These are phyloP conservation scores for Bombus vancouverensis DNA, from an alignment of 1,140 invertebrate species.

Conservation along the genomic window DNA sequence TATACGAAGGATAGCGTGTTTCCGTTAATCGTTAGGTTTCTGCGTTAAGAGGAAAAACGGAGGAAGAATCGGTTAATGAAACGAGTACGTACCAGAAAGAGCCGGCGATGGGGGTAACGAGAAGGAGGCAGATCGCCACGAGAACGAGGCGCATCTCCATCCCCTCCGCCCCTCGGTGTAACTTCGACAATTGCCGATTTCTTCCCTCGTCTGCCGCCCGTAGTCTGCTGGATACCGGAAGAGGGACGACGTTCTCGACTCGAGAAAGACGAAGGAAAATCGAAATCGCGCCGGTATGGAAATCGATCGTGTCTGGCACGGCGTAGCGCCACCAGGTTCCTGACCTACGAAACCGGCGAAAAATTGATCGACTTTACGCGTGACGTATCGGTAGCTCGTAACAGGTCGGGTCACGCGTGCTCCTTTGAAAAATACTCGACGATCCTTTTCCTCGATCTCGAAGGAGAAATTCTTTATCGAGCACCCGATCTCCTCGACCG, in stretches of 20 bases:
- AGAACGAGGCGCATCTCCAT: slow-evolving; percentile 86
- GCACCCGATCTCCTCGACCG: slow-evolving; percentile 52
- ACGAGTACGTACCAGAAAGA: slow-evolving; percentile 85
- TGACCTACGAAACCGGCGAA: slow-evolving; percentile 29
- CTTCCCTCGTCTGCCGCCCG: slow-evolving; percentile 25
- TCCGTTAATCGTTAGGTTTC: not conserved
- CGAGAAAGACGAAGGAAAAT: slow-evolving; percentile 1
- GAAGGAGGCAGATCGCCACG: slow-evolving; percentile 85
- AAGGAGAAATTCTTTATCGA: slow-evolving; percentile 52
- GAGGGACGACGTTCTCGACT: not conserved
- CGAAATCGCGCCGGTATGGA: not conserved
- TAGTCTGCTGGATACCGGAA: slow-evolving; percentile 1
- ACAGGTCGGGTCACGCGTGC: not conserved
- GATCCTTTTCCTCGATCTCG: slow-evolving; percentile 18
- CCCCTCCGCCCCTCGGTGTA: slow-evolving; percentile 75
- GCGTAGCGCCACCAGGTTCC: not conserved
- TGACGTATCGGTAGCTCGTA: not conserved
- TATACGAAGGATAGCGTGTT: not conserved
- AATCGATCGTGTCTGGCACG: not conserved
- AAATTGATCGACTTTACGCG: not conserved
- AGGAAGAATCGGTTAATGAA: not conserved
- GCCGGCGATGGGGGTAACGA: slow-evolving; percentile 86
- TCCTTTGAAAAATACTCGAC: not conserved
- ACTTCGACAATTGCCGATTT: slow-evolving; percentile 59
- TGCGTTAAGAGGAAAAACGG: not conserved